phyloP scores from a whole-genome alignment of 2,888 invertebrate species.

The Sphinx pinastri region DNA sequence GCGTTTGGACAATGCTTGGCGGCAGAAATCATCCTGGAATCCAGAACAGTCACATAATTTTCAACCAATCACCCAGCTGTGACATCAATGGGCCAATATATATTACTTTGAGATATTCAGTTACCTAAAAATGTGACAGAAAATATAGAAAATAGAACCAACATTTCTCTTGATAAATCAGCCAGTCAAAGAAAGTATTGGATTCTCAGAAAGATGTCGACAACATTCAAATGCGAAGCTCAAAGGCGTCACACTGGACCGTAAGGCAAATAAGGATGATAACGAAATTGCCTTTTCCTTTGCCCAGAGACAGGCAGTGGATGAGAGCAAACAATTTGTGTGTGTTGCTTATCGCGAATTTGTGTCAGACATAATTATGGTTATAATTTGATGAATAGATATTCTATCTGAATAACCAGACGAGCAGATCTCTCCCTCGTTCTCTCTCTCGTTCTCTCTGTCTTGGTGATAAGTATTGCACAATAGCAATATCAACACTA shows the following conservation, averaged over 20 bases:
- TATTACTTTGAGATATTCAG: not conserved
- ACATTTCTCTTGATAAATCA: slow-evolving; percentile 19
- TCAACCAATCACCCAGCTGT: too few relatives aligned
- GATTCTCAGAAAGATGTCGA: slow-evolving; percentile 19
- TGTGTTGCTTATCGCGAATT: too few relatives aligned
- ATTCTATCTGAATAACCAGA: too few relatives aligned
- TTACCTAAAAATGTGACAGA: not conserved
- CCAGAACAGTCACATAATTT: too few relatives aligned
- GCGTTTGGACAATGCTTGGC: too few relatives aligned
- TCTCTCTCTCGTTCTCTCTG: too few relatives aligned
- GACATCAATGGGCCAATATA: not conserved
- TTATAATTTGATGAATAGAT: too few relatives aligned
- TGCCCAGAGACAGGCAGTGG: slow-evolving; percentile 7
- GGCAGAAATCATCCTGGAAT: too few relatives aligned
- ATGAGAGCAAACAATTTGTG: slow-evolving; percentile 37
- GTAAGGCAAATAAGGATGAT: slow-evolving; percentile 29
- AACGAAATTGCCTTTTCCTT: slow-evolving; percentile 46
- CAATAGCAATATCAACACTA: too few relatives aligned
- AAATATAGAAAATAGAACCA: not conserved
- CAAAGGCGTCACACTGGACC: slow-evolving; percentile 29
- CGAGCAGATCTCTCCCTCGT: too few relatives aligned
- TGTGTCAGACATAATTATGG: too few relatives aligned
- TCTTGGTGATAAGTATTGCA: too few relatives aligned
- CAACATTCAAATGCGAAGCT: slow-evolving; percentile 25
- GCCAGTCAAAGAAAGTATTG: slow-evolving; percentile 27